These are phyloP conservation scores for Gavia stellata DNA, from an alignment of 2,113 vertebrate species.

Conservation along the genomic window DNA sequence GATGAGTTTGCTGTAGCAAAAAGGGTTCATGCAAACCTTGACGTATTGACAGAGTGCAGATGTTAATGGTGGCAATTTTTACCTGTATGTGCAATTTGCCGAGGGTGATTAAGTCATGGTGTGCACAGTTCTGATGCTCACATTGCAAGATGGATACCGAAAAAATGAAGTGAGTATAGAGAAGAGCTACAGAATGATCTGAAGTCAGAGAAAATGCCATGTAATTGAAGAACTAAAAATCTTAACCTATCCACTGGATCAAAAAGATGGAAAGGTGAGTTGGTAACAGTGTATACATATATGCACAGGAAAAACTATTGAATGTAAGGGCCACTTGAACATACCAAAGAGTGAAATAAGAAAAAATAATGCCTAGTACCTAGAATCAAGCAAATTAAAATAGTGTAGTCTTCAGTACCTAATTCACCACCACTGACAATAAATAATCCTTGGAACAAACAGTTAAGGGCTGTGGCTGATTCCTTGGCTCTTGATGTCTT, in stretches of 20 bases:
- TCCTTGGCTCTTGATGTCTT: not conserved
- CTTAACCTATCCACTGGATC: not conserved
- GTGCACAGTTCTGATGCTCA: not conserved
- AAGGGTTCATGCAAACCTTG: not conserved
- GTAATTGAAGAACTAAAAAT: not conserved
- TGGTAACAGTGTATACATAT: not conserved
- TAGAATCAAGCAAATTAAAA: not conserved
- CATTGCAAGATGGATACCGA: not conserved
- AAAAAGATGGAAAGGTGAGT: not conserved
- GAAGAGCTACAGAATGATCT: not conserved
- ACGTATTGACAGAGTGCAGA: not conserved
- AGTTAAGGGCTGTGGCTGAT: not conserved
- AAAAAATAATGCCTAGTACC: not conserved
- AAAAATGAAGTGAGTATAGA: not conserved
- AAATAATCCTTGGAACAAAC: not conserved
- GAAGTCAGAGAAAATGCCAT: not conserved
- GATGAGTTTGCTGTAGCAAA: not conserved
- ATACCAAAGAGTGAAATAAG: not conserved
- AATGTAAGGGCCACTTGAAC: not conserved
- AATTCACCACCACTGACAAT: not conserved
- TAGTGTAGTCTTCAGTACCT: not conserved
- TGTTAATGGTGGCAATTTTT: not conserved
- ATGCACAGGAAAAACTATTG: not conserved
- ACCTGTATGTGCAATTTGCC: not conserved
- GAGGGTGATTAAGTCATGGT: not conserved